Base-by-base conservation (phyloP, 2,888 invertebrate genomes). In the Synanthedon tipuliformis region DNA sequence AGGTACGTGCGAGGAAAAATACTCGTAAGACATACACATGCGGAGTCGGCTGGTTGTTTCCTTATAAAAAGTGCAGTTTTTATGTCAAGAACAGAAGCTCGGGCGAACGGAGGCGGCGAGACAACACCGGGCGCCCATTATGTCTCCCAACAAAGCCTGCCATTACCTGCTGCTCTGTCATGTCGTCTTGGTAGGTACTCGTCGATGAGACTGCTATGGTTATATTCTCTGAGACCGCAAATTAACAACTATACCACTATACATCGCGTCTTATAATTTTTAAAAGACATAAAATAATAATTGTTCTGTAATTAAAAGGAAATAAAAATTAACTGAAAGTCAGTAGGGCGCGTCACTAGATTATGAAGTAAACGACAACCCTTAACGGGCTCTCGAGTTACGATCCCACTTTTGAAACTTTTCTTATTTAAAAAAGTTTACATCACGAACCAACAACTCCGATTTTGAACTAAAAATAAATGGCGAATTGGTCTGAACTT, bases 341-440 rank as follows among this genome's bases (percentile, higher is more conserved):
- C n/a, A 5, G 45, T n/a, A 15, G 45, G 45, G 13, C 45, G 45
- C 45, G 45, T 45, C 45, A 45, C 45, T 45, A 45, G 13, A 45
- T 45, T 45, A 45, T n/a, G 15, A 45, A n/a, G 45, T 45, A 45
- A 45, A 15, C 45, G 45, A 45, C 45, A 45, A 7, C 45, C 45
- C 45, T 45, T 45, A 13, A 45, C 13, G 45, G 45, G 59, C 58
- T 54, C 57, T 55, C 52, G 54, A 55, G 53, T 59, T 57, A n/a
- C 45, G 56, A 53, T 59, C 58, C 59, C 61, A 63, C 63, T 66
- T 63, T 57, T 55, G 51, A 62, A 76, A 75, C 67, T 76, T 75
- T 74, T 68, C 67, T 66, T 75, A 72, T 75, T 71, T 67, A 55
- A 61, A 59, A 56, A 59, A 57, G 53, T 59, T 57, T 54, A 54